phyloP scores from a whole-genome alignment of 2,113 vertebrate species.

The Pedetes capensis region DNA sequence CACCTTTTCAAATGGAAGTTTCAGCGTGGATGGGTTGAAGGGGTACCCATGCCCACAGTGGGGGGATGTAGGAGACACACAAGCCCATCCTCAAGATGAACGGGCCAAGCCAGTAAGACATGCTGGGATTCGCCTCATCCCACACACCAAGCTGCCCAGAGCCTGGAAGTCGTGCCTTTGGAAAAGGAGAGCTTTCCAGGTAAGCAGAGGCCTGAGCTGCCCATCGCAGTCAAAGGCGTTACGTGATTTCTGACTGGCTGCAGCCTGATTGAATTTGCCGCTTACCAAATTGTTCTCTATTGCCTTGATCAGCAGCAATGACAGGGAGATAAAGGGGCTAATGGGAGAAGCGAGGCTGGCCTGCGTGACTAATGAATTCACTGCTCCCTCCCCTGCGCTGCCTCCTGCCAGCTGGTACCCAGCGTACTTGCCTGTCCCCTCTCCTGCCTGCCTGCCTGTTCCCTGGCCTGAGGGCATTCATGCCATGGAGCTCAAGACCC shows the following conservation, averaged over 20 bases:
- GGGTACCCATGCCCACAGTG: rapidly evolving
- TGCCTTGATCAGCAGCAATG: background rate
- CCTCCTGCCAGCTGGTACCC: background rate
- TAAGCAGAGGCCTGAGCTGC: background rate
- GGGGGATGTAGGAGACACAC: background rate
- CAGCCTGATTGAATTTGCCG: slow-evolving; percentile 11
- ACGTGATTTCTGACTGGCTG: background rate
- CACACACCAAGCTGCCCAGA: background rate
- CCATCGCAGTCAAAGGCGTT: background rate
- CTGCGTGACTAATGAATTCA: slow-evolving; percentile 1
- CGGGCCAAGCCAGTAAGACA: background rate
- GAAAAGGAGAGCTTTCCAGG: background rate
- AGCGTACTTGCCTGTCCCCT: background rate
- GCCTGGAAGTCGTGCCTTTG: background rate
- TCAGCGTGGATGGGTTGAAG: background rate
- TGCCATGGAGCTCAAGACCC: background rate
- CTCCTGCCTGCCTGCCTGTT: background rate
- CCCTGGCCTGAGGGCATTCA: background rate
- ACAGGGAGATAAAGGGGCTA: slow-evolving; percentile 31
- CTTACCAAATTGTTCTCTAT: slow-evolving; percentile 62
- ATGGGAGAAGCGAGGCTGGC: background rate
- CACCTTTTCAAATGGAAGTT: background rate
- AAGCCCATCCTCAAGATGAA: rapidly evolving
- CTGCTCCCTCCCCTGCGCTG: background rate
- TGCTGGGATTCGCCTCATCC: background rate